Conservation (phyloP, 53 echinoderm and acorn worm species). For the Zoroaster sp. region DNA sequence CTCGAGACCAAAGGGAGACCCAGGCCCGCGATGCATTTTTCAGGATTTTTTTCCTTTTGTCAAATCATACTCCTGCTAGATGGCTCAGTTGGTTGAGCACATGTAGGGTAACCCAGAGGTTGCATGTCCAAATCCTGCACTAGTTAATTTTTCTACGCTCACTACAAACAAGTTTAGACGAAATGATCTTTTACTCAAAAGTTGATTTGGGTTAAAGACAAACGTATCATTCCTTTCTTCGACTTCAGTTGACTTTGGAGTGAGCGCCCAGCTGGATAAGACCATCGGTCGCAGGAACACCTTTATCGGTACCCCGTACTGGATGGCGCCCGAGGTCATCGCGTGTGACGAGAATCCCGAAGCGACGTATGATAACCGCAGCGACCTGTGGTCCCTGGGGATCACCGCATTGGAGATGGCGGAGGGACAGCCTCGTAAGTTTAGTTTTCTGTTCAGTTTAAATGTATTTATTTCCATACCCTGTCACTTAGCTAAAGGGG, state of each 20-base stretch:
- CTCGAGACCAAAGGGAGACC: too few species aligned
- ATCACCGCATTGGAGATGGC: slow-evolving; percentile 99
- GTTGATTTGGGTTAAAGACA: too few species aligned
- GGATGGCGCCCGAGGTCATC: slow-evolving; percentile 99
- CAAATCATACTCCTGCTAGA: too few species aligned
- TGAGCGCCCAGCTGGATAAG: slow-evolving; percentile 98
- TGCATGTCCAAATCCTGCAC: too few species aligned
- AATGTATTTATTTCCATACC: background rate
- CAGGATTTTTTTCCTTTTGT: too few species aligned
- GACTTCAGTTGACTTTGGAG: slow-evolving; percentile 99
- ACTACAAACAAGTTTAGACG: too few species aligned
- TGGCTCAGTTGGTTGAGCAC: too few species aligned
- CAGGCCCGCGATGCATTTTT: too few species aligned
- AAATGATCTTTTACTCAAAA: too few species aligned
- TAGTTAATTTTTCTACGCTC: too few species aligned
- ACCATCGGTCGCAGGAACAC: slow-evolving; percentile 97
- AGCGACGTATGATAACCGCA: slow-evolving; percentile 95
- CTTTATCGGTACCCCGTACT: slow-evolving; percentile 97
- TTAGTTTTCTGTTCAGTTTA: background rate
- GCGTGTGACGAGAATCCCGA: slow-evolving; percentile 98
- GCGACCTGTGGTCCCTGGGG: slow-evolving; percentile 96
- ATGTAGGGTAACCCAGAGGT: too few species aligned
- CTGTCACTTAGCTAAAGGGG: background rate
- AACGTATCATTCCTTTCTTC: too few species aligned
- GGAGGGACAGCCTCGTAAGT: slow-evolving; percentile 98